Base-by-base conservation (phyloP, 2,113 vertebrate genomes). In the Zosterops borbonicus region DNA sequence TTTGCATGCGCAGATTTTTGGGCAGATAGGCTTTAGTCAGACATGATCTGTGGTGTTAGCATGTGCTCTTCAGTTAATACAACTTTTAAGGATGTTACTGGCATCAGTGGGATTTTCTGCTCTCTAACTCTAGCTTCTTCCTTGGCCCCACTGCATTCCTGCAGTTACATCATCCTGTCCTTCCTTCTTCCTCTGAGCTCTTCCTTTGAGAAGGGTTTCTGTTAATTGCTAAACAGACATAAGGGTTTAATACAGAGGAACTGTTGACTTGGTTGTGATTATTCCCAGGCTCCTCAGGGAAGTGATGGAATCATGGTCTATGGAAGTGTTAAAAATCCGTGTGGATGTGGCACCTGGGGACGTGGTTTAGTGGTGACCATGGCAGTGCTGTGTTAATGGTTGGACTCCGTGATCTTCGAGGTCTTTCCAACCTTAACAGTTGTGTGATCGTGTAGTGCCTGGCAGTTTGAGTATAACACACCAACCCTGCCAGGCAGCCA, bases 181-280 rank as follows among this genome's bases (percentile, higher is more conserved):
- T 79, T 89, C 39, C 58, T 78, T 76, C 50, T 83, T 77, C 74
- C 56, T 88, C 68, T 1, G 19, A 74, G n/a, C 65, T 87, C 76
- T 87, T 92, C 41, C 55, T 85, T 71, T 69, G 71, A 46, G n/a
- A 53, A 23, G 60, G 55, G 37, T 65, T 86, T 82, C 75, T 90
- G 8, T 83, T 85, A 53, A 75, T n/a, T 60, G 27, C 28, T 88
- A 83, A 80, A 55, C 83, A 88, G 37, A 24, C 21, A 11, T 17
- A 25, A 42, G 49, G 60, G 39, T 84, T 87, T 89, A 33, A 23
- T 44, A 27, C 42, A 50, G 78, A 69, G 21, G 85, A 70, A 25
- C 11, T 65, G 65, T 67, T 78, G 50, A 47, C 44, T 73, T 56
- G 31, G 35, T 55, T 80, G 76, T 39, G 68, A 44, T 92, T 63